phyloP scores from a whole-genome alignment of 2,113 vertebrate genomes.

The Poeciliopsis prolifica region DNA sequence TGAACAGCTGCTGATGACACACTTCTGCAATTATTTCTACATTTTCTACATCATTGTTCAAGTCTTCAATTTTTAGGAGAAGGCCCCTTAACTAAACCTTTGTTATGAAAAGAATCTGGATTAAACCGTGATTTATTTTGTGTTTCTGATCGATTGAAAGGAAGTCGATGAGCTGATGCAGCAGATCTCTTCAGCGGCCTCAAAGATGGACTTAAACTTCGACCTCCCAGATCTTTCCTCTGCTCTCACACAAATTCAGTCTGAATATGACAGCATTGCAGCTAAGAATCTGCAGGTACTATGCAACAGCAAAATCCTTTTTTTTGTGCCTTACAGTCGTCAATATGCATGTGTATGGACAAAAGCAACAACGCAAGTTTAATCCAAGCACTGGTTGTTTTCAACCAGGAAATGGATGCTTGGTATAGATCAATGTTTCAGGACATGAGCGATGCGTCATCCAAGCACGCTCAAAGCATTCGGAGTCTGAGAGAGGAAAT shows the following conservation, averaged over 20 bases:
- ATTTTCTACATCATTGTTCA: neutral
- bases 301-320: neutral
- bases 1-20: neutral
- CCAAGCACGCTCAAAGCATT: conserved; percentile 77
- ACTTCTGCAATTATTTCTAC: neutral
- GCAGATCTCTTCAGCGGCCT: conserved; percentile 72
- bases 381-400: neutral
- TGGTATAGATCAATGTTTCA: conserved; percentile 86
- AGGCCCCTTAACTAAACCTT: neutral
- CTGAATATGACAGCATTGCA: conserved; percentile 83
- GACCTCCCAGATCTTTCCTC: conserved; percentile 82
- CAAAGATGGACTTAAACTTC: conserved; percentile 73
- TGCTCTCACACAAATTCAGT: conserved; percentile 85
- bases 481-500: conserved; percentile 80
- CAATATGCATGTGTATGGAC: neutral
- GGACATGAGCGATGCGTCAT: conserved; percentile 81
- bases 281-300: conserved; percentile 88
- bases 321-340: neutral
- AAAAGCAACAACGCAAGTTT: neutral
- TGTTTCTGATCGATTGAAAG: conserved; percentile 49
- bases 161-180: conserved; percentile 83
- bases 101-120: neutral
- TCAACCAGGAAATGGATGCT: conserved; percentile 80
- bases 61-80: too few relatives aligned
- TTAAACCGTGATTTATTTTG: neutral